Conservation (phyloP, 1,140 invertebrate genomes). For the Pollicipes pollicipes region DNA sequence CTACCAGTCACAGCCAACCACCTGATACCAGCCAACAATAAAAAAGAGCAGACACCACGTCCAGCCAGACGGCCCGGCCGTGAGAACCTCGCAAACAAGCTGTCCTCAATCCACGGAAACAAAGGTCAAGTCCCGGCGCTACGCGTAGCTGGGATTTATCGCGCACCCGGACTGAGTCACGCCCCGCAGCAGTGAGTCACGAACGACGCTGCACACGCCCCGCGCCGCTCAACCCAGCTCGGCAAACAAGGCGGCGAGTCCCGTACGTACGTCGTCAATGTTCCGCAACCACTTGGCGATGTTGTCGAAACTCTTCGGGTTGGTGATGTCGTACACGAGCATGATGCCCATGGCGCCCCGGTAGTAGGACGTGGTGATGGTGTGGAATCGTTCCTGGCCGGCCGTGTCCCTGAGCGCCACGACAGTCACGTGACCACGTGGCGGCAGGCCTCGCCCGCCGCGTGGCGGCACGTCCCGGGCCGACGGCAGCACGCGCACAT, state of each 20-base stretch:
- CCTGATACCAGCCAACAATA: no score
- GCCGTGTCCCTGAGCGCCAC: slow-evolving; percentile 88
- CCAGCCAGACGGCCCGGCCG: no score
- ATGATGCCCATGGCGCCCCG: slow-evolving; percentile 97
- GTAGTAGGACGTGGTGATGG: slow-evolving; percentile 94
- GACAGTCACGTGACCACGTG: no score
- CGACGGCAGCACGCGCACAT: no score
- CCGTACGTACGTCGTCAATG: slow-evolving; percentile 68
- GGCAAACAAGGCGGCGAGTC: neutral
- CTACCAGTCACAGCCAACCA: no score
- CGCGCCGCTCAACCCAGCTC: neutral
- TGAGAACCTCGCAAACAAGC: no score
- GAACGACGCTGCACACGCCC: neutral
- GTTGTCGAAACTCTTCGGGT: slow-evolving; percentile 95
- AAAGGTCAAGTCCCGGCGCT: slow-evolving; percentile 20
- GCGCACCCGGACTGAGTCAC: no score
- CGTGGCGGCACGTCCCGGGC: no score
- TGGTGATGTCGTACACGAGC: slow-evolving; percentile 96
- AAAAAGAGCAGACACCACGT: no score
- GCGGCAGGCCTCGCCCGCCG: no score
- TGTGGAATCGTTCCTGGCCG: slow-evolving; percentile 83
- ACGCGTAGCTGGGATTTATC: neutral
- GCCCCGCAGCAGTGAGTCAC: no score
- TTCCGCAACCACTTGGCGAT: slow-evolving; percentile 96
- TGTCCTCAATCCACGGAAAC: no score